Base-by-base conservation (phyloP, 2,113 vertebrate species). In the Solea solea region DNA sequence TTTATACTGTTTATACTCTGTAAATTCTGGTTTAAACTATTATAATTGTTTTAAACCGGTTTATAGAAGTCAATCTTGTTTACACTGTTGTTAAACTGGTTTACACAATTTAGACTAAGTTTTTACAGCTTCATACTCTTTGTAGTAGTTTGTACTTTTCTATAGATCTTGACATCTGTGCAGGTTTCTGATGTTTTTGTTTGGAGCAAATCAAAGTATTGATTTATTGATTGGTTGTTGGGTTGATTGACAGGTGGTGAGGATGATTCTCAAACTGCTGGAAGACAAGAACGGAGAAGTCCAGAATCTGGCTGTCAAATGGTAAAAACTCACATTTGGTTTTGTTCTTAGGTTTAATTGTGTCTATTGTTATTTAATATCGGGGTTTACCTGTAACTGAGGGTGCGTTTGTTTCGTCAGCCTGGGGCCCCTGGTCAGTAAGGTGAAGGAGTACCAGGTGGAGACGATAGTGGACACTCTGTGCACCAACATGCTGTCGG, bases 231-330 rank as follows among this genome's bases (percentile, higher is more conserved):
- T 49, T 34, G 34, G 34, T 34, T 34, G 34, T 34, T 34, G 34
- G 5, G 13, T 56, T 85, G 72, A 69, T 84, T 66, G 65, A 55
- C 84, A 92, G 90, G 97, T 99, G 80, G 98, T 99, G 74, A 97
- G 98, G 92, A 99, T 99, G 98, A 99, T 99, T 86, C 94, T 99
- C 73, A 99, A 98, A 79, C 93, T 99, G 83, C 71, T 99, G 80
- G 97, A 99, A 90, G 97, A 99, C 91, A 99, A 99, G 86, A 99
- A 99, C 44, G 97, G 97, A 84, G 97, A 99, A 80, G 97, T 99
- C 80, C 97, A 99, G 87, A 99, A 99, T 81, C 91, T 99, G 83
- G 98, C 98, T 40, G 98, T 99, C 52, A 99, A 99, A 95, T 99
- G 97, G 98, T 99, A 91, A 76, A 92, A 13, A 15, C 2, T 7